Conservation (phyloP, 2,797 vertebrate genomes). For the Sylvia borin region DNA sequence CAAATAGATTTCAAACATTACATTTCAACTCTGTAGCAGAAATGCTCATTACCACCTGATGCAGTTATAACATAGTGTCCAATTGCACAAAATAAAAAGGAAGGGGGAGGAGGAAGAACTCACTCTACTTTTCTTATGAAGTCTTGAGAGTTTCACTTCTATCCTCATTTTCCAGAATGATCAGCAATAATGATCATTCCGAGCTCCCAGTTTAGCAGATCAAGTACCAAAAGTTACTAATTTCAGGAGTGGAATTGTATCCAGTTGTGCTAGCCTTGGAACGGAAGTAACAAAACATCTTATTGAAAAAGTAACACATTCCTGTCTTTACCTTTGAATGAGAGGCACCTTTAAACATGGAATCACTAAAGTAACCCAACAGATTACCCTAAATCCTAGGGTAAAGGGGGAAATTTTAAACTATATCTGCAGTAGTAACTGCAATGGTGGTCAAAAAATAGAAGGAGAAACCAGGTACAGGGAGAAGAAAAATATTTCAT, state of each 20-base stretch:
- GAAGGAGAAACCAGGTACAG: neutral
- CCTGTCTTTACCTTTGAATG: neutral
- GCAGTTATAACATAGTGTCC: neutral
- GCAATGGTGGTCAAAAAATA: neutral
- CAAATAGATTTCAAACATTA: neutral
- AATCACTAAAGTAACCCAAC: neutral
- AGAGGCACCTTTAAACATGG: neutral
- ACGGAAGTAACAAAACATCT: neutral
- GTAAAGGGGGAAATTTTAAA: neutral
- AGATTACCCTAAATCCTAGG: neutral
- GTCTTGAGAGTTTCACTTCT: neutral
- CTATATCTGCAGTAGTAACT: neutral
- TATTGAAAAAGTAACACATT: neutral
- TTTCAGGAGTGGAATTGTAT: neutral
- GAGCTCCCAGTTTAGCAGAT: neutral
- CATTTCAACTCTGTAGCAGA: neutral
- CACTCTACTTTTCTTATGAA: neutral
- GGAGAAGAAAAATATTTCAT: neutral
- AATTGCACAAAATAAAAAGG: neutral
- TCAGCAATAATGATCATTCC: neutral
- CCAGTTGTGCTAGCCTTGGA: neutral
- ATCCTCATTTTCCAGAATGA: neutral
- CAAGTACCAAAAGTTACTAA: neutral
- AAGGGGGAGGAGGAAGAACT: accelerated
- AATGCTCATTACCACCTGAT: neutral